Base-by-base conservation (phyloP, 2,888 invertebrate genomes). In the Callimorpha dominula region DNA sequence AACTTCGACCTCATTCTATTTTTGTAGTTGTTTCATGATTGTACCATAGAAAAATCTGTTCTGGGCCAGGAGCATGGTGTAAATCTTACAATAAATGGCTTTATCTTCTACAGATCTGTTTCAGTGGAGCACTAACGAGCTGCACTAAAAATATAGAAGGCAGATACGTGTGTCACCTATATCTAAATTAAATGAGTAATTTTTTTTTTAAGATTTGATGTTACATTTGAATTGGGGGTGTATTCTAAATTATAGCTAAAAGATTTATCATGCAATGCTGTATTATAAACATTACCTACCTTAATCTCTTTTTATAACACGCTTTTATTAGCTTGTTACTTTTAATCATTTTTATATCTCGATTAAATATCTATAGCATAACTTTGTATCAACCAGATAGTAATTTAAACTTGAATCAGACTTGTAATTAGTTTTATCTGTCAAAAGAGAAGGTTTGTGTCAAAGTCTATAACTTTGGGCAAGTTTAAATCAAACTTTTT, bases 1-100 rank as follows among this genome's bases (percentile, higher is more conserved):
- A 83, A 86, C 85, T 87, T 87, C 87, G 89, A 88, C 92, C 91
- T 91, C 91, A 90, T 79, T 86, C 87, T 91, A 92, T 91, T 92
- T 91, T 87, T 78, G 87, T 84, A 73, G 70, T 80, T 81, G 86
- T 86, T 89, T 88, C 88, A 85, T 87, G 87, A 89, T 89, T 88
- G 85, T 89, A 86, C 85, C 85, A 80, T 70, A 79, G 68, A 82
- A 83, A 81, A 81, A 79, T 80, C 72, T 75, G 76, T 78, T 76
- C 67, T 68, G 74, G 78, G 76, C 70, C 43, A 63, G 71, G 69
- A 73, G 74, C 73, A 68, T 52, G 20, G 63, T 46, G 46, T 54
- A 73, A 72, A 70, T 71, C 40, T 54, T 11, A 68, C 46, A 66
- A 71, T 64, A 68, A 68, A 9, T 42, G 52, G n/a, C 60, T 65